Evolutionary conservation across 2,797 vertebrate genomes (phyloP).

Genomic region (Spinibarbus caldwelli): DNA sequence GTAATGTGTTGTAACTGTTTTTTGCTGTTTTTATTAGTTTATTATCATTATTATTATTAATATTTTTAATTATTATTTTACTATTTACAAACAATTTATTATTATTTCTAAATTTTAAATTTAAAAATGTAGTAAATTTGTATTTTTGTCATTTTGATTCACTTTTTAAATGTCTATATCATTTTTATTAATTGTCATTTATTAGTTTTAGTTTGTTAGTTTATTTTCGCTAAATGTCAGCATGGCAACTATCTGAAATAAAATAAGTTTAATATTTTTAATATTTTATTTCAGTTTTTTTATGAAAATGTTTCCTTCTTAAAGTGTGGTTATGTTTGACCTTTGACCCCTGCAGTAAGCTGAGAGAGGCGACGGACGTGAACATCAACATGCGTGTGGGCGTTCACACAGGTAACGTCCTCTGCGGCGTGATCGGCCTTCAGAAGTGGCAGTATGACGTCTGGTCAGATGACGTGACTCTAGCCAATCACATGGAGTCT

Average conservation of each 20-base stretch:
- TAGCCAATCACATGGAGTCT: conserved; percentile 94
- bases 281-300: too few relatives aligned
- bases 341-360: conserved; percentile 74
- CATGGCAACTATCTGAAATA: too few relatives aligned
- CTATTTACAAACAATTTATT: too few relatives aligned
- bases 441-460: conserved; percentile 96
- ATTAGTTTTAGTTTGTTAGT: too few relatives aligned
- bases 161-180: too few relatives aligned
- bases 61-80: not conserved
- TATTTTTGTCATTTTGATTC: not conserved
- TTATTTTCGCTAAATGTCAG: too few relatives aligned
- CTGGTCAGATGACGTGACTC: conserved; percentile 91
- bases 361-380: conserved; percentile 86
- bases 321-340: not conserved
- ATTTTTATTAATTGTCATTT: too few relatives aligned
- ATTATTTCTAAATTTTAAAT: too few relatives aligned
- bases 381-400: conserved; percentile 92
- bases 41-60: not conserved
- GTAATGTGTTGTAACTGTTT: not conserved
- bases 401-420: conserved; percentile 88
- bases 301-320: not conserved
- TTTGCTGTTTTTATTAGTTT: not conserved
- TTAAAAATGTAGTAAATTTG: too few relatives aligned
- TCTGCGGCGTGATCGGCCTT: conserved; percentile 88
- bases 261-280: not conserved